Evolutionary conservation across 1,140 invertebrate species (phyloP), one percentile per base, ranked within the genome.

Genomic region (Chrysoperla carnea): DNA sequence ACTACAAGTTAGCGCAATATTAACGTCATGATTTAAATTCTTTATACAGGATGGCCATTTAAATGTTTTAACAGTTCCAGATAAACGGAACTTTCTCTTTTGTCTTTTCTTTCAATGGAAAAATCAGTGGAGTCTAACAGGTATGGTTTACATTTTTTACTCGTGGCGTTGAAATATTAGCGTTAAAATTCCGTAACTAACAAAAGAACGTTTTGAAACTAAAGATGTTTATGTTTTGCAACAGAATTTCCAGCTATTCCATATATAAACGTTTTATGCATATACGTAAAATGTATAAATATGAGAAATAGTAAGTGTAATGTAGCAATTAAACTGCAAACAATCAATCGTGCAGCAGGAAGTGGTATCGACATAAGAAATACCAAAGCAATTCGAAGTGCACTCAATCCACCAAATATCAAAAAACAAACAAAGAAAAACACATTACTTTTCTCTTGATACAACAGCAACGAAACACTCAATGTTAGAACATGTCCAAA

Each of bases 401-500:
- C 59, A 50, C 57, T 63, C n/a, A 58, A 43, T 11, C 66, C 67
- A 13, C 59, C 58, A 50, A 70, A 61, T 6, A 67, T 5, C 39
- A 58, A 52, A 28, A 67, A 40, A 42, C 52, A 50, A 4, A 59
- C 28, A 43, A 68, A 64, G 47, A 69, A 69, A 41, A 64, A 54
- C 8, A 49, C 36, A 50, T 62, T 60, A 40, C 58, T 63, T 13
- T 46, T 43, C 46, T 64, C 58, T 40, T 61, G 51, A 42, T 55
- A 58, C 36, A 58, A 56, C 7, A 68, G 9, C 40, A 58, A 55
- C 8, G 61, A 63, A 4, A 56, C n/a, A 9, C 53, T 33, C 5
- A 69, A 45, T 1, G 63, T 63, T 4, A 68, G 45, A 13, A 67
- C 46, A 47, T 67, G 63, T n/a, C 66, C 65, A 51, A 63, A 69